phyloP scores from a whole-genome alignment of 2,113 vertebrate species.

The Mugil cephalus region DNA sequence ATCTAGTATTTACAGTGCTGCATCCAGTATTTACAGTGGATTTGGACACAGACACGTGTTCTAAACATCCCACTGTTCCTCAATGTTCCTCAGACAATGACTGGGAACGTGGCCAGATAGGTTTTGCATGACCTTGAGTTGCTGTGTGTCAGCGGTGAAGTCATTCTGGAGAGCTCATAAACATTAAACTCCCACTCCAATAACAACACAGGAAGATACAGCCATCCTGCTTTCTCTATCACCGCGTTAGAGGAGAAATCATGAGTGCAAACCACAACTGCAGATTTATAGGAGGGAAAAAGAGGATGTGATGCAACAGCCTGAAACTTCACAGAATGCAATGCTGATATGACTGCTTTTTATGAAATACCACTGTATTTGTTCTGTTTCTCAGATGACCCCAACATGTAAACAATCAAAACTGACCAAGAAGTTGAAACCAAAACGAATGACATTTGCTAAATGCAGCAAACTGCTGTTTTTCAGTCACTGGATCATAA shows the following conservation, averaged over 20 bases:
- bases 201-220: slow-evolving; percentile 24
- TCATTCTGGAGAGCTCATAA: slow-evolving; percentile 43
- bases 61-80: slow-evolving; percentile 58
- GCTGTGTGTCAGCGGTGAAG: slow-evolving; percentile 41
- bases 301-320: slow-evolving; percentile 49
- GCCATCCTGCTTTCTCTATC: slow-evolving; percentile 40
- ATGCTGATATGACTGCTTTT: slow-evolving; percentile 4
- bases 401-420: neutral
- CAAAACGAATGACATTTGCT: no score
- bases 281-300: neutral
- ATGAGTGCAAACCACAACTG: slow-evolving; percentile 1
- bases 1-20: slow-evolving; percentile 30
- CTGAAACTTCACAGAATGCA: slow-evolving; percentile 36
- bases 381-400: slow-evolving; percentile 4
- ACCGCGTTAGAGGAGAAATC: slow-evolving; percentile 17
- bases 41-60: slow-evolving; percentile 14
- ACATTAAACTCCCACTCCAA: slow-evolving; percentile 50
- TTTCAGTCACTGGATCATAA: no score
- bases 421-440: neutral
- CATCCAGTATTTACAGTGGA: slow-evolving; percentile 18
- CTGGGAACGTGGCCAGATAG: slow-evolving; percentile 25
- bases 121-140: slow-evolving; percentile 40
- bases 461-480: no score
- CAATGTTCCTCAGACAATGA: slow-evolving; percentile 55
- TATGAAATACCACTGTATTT: neutral